Evolutionary conservation across 2,797 vertebrate species (phyloP).

Genomic region (Cygnus olor): DNA sequence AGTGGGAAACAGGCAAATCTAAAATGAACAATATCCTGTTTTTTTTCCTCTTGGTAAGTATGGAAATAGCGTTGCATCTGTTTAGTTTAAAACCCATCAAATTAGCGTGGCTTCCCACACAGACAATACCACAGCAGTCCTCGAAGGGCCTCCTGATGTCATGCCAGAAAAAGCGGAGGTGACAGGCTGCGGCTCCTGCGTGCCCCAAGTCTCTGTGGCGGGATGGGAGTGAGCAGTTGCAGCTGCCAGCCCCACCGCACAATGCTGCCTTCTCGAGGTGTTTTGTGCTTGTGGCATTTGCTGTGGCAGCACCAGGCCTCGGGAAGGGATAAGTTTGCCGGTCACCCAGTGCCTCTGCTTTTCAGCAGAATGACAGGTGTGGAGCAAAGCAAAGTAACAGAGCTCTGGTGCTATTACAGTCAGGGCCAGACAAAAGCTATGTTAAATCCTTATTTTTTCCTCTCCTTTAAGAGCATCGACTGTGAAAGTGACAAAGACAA

Average conservation of each 20-base stretch:
- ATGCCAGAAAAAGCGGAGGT: background rate
- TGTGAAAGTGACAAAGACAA: background rate
- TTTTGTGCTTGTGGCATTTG: background rate
- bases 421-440: background rate
- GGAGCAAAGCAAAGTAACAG: background rate
- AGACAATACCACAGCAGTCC: background rate
- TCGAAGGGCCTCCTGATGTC: background rate
- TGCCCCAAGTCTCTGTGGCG: rapidly evolving
- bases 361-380: background rate
- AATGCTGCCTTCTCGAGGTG: background rate
- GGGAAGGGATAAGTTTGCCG: background rate
- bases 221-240: rapidly evolving
- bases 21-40: background rate
- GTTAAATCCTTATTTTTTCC: conserved; percentile 14
- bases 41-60: conserved; percentile 1
- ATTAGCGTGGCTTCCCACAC: background rate
- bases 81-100: background rate
- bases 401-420: background rate
- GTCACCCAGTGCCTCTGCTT: background rate
- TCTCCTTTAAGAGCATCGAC: background rate
- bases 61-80: background rate
- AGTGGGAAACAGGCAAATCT: background rate
- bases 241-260: background rate
- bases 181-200: background rate
- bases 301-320: background rate